Evolutionary conservation across 2,888 invertebrate species (phyloP), one percentile per base, ranked within the genome.

Genomic region (Cheilosia soror): DNA sequence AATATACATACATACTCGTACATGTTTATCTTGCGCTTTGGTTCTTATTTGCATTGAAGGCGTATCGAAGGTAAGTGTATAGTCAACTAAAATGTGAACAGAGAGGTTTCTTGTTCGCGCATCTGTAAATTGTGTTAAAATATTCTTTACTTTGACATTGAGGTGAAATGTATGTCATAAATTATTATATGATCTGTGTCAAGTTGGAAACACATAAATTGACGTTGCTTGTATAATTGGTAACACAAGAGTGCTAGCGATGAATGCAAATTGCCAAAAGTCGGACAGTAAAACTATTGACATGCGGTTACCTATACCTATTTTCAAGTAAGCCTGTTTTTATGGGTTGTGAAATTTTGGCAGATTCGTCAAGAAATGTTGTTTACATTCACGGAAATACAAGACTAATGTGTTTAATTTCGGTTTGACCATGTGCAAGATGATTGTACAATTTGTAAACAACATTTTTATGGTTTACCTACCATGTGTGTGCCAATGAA

Each of bases 141-240:
- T 53, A 20, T 53, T 62, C 72, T 62, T 53, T 15, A 20, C 62
- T 47, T 47, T 42, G 75, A 37, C 73, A 44, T 63, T 73, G 44
- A 47, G 62, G 55, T 42, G 25, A 57, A 63, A 57, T 57, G 73
- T 25, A 31, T 73, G 73, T 55, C 73, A 55, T 73, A 63, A 73
- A 73, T 73, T 73, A 63, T 73, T 73, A 63, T 73, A 63, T 63
- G 73, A 73, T 62, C 53, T 53, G 42, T 73, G 73, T 62, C 73
- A 53, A 42, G 33, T 33, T 9, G 33, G 9, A 9, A 9, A 37
- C 37, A 37, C 37, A 37, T 37, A 11, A 37, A 37, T 37, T 55
- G 47, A n/a, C 37, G 37, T 9, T 37, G 15, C 60, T 51, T 42
- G 53, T 63, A 33, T 63, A 73, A 63, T 75, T 75, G 44, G 55